Evolutionary conservation across 1,140 invertebrate genomes (phyloP), one percentile per base, ranked within the genome.

Genomic region (Leptestheria dahalacensis): DNA sequence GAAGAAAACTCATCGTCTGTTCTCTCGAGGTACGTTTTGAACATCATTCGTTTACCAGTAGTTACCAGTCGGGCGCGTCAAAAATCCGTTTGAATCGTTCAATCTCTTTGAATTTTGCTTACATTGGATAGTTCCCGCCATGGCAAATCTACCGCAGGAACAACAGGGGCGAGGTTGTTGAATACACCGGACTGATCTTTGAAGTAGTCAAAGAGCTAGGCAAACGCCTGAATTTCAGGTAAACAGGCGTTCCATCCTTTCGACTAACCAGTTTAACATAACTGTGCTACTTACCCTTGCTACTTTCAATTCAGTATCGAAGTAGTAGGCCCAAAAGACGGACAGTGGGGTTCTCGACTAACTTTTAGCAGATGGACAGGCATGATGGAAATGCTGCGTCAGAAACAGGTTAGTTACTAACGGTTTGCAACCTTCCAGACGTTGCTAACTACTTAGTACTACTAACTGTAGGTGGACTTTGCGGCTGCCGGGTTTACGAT

Each of bases 191-290:
- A 23, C 72, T 91, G 24, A 75, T 87, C 18, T 88, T 91, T 69
- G 85, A 92, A 68, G 81, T 92, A 29, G 63, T 93, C 0, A 77
- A 82, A 62, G 79, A 89, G 64, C 69, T 93, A n/a, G 77, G 83
- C 0, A 75, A 74, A 9, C 83, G 79, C 63, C 73, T 92, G 57
- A 94, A 94, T 70, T 93, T 94, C 64, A 86, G 86, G 68, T 78
- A 70, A 65, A 68, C 70, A 55, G 20, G n/a, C 50, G 24, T 6
- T 25, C 10, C 11, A 21, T 46, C 3, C 26, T 12, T 48, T n/a
- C n/a, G 12, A 28, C 26, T 61, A n/a, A 21, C 28, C 20, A 12
- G 52, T 46, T 62, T 48, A 21, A 25, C 12, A 29, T 2, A 47
- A 26, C 6, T 41, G 3, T n/a, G 24, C 55, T 47, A 49, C 25